Evolutionary conservation across 2,113 vertebrate genomes (phyloP), one percentile per base, ranked within the genome.

Genomic region (Amblyornis subalaris): DNA sequence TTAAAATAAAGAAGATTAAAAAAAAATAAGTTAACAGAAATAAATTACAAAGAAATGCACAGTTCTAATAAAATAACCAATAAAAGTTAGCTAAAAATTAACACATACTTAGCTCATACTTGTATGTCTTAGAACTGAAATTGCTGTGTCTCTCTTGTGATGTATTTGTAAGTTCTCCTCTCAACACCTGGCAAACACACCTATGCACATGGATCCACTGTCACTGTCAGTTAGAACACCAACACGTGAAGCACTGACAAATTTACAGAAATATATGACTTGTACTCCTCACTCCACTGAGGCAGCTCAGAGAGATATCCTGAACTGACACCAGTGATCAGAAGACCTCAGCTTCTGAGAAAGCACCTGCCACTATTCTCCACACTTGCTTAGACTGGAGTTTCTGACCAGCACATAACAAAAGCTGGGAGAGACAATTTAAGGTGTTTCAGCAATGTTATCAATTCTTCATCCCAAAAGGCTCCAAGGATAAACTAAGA

Each of bases 1-100:
- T 88, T 96, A 96, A 96, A 98, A 89, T 96, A 97, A 96, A 96
- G 79, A 96, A 97, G 88, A 97, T 83, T 88, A 73, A 97, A 96
- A 94, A 38, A 93, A 86, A 93, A 71, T 45, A 96, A 65, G 91
- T 96, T 97, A 96, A 91, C 78, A 96, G 83, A 93, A 95, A 88
- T 90, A 72, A 85, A 85, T 93, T 53, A 81, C 74, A 93, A 62
- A 96, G 66, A 95, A 91, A 84, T 66, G 47, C 26, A 94, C 70
- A 95, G 57, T 79, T 89, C 8, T 61, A 84, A 82, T 89, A 92
- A 26, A 31, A 19, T 5, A 33, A 17, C 6, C 17, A 67, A 38
- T 40, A 87, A 73, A 88, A 92, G 69, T 57, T 36, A 85, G 55
- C 40, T 94, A 61, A 72, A 70, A 92, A 85, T 48, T 48, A 89